phyloP scores from a whole-genome alignment of 2,113 vertebrate species.

The Oncorhynchus kisutch region DNA sequence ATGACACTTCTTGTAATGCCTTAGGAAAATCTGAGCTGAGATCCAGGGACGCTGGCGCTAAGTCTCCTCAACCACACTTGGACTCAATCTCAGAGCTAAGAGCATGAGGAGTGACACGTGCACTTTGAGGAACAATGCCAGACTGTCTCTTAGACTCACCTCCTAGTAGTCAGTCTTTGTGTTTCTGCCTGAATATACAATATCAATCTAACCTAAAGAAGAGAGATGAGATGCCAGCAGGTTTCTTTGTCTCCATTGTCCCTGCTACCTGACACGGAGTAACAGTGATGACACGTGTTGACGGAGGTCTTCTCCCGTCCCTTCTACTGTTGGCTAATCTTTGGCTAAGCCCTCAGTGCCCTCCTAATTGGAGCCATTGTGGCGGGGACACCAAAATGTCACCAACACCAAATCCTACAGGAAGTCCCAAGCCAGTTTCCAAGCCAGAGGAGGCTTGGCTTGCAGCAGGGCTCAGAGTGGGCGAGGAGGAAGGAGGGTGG shows the following conservation, averaged over 20 bases:
- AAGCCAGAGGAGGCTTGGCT: too few relatives aligned
- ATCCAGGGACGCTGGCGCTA: slow-evolving; percentile 50
- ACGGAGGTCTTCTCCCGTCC: slow-evolving; percentile 13
- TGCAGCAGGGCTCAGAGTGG: too few relatives aligned
- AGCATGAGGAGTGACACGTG: slow-evolving; percentile 68
- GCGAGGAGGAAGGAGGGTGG: too few relatives aligned
- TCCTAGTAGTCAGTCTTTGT: slow-evolving; percentile 31
- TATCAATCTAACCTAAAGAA: slow-evolving; percentile 54
- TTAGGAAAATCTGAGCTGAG: slow-evolving; percentile 60
- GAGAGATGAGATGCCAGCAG: slow-evolving; percentile 28
- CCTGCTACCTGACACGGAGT: background rate
- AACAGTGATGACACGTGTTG: too few relatives aligned
- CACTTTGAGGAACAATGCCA: slow-evolving; percentile 67
- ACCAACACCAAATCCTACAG: too few relatives aligned
- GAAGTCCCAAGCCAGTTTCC: too few relatives aligned
- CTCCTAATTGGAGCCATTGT: background rate
- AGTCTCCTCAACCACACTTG: slow-evolving; percentile 43
- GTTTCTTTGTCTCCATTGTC: background rate
- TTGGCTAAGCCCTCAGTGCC: background rate
- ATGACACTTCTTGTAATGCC: slow-evolving; percentile 68
- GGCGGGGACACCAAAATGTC: background rate
- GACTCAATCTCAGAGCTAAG: slow-evolving; percentile 60
- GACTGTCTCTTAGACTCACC: slow-evolving; percentile 54
- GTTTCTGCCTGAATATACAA: slow-evolving; percentile 50
- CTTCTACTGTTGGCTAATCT: too few relatives aligned